phyloP scores from a whole-genome alignment of 2,797 vertebrate species.

The Manis javanica region DNA sequence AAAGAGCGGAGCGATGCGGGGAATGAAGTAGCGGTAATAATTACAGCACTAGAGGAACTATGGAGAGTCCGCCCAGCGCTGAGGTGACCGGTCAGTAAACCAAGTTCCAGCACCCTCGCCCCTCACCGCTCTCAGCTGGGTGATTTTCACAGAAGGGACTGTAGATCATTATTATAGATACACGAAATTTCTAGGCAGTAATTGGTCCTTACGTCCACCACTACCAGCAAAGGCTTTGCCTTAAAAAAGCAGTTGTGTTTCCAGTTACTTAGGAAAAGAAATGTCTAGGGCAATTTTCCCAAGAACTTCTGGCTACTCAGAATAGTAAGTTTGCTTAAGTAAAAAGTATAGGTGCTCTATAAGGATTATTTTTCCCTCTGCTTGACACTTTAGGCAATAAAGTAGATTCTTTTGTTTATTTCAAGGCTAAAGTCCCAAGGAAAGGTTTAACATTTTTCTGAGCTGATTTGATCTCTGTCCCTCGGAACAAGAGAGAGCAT shows the following conservation, averaged over 20 bases:
- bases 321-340: not conserved
- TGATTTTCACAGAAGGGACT: not conserved
- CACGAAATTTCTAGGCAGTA: conserved; percentile 39
- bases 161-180: not conserved
- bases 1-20: not conserved
- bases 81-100: not conserved
- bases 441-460: conserved; percentile 55
- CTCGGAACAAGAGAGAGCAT: conserved; percentile 34
- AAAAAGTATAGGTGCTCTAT: not conserved
- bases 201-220: not conserved
- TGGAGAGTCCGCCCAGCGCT: not conserved
- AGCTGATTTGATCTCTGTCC: not conserved
- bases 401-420: conserved; percentile 65
- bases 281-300: not conserved
- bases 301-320: conserved; percentile 57
- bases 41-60: not conserved
- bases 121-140: not conserved
- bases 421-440: conserved; percentile 63
- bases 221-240: not conserved
- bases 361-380: not conserved
- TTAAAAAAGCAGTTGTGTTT: conserved; percentile 45
- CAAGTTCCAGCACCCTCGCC: not conserved
- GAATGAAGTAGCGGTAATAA: not conserved
- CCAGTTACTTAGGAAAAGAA: conserved; percentile 3
- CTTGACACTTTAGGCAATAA: not conserved